Percentiles rank a stretch among this genome's conserved stretches.
Conservation (phyloP, 2,797 vertebrate genomes). For the Podarcis siculus region DNA sequence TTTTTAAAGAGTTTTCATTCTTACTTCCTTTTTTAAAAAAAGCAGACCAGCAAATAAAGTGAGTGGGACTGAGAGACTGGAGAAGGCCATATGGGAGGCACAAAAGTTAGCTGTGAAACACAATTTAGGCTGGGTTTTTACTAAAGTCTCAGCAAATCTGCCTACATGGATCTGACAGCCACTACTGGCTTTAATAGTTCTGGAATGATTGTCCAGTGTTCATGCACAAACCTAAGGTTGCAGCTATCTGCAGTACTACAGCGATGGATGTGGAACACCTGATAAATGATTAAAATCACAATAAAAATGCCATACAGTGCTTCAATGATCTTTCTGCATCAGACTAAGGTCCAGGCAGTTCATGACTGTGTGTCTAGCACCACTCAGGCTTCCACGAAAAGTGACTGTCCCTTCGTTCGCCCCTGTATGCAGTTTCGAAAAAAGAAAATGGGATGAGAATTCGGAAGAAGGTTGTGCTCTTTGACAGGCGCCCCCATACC, state of each 20-base stretch:
- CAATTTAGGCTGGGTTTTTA: neutral
- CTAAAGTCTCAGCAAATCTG: neutral
- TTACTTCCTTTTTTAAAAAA: neutral
- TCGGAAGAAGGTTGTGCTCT: neutral
- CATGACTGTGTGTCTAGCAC: neutral
- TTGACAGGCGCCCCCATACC: neutral
- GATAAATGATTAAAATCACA: too few relatives aligned
- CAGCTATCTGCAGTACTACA: neutral
- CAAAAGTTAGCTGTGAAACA: neutral
- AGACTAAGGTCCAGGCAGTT: neutral
- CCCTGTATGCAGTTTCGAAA: accelerated
- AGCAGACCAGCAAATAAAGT: neutral
- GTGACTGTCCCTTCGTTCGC: too few relatives aligned
- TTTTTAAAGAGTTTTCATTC: constrained; percentile 1
- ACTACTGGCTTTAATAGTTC: neutral
- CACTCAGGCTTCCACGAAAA: too few relatives aligned
- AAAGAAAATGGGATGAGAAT: neutral
- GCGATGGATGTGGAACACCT: neutral
- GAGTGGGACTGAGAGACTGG: neutral
- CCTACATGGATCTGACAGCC: neutral
- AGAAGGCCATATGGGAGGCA: neutral
- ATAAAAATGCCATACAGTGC: neutral
- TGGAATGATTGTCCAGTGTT: neutral
- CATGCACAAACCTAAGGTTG: neutral
- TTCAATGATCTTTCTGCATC: neutral